Conservation (phyloP, 2,797 vertebrate species). For the Smutsia temminckii region DNA sequence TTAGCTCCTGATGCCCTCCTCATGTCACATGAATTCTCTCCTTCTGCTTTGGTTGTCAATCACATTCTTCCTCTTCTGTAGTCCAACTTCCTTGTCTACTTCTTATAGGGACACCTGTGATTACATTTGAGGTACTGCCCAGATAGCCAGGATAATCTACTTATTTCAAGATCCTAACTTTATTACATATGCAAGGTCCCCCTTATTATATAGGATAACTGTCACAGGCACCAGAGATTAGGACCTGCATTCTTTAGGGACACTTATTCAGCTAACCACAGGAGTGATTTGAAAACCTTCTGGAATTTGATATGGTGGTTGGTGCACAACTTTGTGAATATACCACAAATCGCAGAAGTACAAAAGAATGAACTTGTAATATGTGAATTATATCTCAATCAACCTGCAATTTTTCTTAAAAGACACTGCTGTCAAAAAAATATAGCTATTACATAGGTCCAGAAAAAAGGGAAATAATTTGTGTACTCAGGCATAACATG, state of each 20-base stretch:
- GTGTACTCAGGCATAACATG: neutral
- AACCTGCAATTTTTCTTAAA: neutral
- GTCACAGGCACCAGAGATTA: neutral
- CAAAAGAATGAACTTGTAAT: neutral
- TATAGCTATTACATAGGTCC: neutral
- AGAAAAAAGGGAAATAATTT: conserved; percentile 1
- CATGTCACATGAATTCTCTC: neutral
- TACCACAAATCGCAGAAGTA: neutral
- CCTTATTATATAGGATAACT: neutral
- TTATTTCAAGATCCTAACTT: neutral
- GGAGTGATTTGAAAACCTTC: neutral
- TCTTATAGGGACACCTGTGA: neutral
- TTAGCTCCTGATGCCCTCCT: neutral
- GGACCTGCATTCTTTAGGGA: neutral
- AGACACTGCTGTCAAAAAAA: conserved; percentile 13
- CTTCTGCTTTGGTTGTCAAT: neutral
- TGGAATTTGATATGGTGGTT: neutral
- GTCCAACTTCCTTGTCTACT: neutral
- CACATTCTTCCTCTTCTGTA: neutral
- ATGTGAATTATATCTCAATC: neutral
- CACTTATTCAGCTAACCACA: neutral
- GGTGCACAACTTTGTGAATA: neutral
- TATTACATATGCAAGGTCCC: neutral
- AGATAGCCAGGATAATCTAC: neutral
- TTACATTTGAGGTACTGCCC: neutral